Conservation (phyloP, 2,888 invertebrate species). For the Harpagoxenus sublaevis region DNA sequence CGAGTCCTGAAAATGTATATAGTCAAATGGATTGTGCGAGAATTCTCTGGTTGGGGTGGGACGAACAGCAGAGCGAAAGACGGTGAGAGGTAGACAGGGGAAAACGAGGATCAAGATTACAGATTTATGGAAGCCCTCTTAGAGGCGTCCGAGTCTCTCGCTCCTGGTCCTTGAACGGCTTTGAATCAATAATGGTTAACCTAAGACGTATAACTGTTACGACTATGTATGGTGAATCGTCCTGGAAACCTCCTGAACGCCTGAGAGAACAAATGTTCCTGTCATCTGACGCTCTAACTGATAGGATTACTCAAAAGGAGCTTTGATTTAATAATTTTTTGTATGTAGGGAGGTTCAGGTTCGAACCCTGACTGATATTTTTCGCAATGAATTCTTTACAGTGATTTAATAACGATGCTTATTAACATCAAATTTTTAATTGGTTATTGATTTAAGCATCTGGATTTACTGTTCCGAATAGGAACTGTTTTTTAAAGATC, state of each 20-base stretch:
- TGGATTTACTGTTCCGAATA: no score
- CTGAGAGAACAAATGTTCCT: slow-evolving; percentile 28
- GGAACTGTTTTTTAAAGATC: no score
- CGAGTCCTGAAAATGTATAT: slow-evolving; percentile 60
- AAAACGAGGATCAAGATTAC: slow-evolving; percentile 68
- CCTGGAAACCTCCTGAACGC: slow-evolving; percentile 7
- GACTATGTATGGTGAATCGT: slow-evolving; percentile 34
- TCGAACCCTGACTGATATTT: no score
- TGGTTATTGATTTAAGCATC: no score
- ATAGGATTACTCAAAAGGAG: neutral
- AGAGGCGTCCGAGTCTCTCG: slow-evolving; percentile 30
- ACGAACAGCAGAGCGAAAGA: slow-evolving; percentile 36
- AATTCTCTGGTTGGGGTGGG: slow-evolving; percentile 31
- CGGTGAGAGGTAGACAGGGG: slow-evolving; percentile 16
- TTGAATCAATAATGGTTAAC: slow-evolving; percentile 55
- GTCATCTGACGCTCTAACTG: slow-evolving; percentile 10
- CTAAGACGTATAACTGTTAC: slow-evolving; percentile 47
- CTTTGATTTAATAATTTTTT: neutral
- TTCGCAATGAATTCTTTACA: no score
- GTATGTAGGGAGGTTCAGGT: no score
- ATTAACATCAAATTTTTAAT: no score
- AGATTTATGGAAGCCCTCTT: slow-evolving; percentile 65
- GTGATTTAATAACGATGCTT: no score
- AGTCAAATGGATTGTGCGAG: slow-evolving; percentile 37
- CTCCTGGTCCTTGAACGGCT: slow-evolving; percentile 32